A percentile compares a stretch with the other conserved stretches of the same genome.
phyloP scores from a whole-genome alignment of 2,113 vertebrate genomes.

The Illadopsis cleaveri region DNA sequence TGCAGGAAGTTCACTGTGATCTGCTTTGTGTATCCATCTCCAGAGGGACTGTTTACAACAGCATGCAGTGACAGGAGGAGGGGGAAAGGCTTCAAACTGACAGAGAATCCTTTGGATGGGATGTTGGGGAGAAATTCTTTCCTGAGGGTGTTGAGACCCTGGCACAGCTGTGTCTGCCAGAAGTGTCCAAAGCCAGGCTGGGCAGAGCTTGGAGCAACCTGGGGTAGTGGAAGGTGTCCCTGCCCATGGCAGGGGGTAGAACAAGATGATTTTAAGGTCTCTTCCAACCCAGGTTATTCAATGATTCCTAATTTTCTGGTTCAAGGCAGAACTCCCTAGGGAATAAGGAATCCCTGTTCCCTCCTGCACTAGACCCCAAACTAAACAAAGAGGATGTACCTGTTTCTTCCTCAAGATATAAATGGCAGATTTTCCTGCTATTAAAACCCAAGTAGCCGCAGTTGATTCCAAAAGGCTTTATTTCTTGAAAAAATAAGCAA shows the following conservation, averaged over 20 bases:
- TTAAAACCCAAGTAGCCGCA: not conserved
- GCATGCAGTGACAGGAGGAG: not conserved
- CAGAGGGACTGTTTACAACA: not conserved
- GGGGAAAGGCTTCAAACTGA: not conserved
- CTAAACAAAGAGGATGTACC: not conserved
- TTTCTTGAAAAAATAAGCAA: slow-evolving; percentile 60
- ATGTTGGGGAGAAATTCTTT: not conserved
- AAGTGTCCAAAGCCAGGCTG: not conserved
- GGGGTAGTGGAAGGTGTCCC: not conserved
- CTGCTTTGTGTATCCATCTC: not conserved
- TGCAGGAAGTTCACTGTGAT: not conserved
- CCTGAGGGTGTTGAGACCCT: not conserved
- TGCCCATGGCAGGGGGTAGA: not conserved
- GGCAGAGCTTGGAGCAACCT: not conserved
- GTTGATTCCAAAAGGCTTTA: slow-evolving; percentile 33
- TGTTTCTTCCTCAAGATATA: not conserved
- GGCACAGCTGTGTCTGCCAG: not conserved
- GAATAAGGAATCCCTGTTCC: too few relatives aligned
- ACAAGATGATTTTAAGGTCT: not conserved
- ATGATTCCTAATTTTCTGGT: not conserved
- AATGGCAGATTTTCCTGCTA: not conserved
- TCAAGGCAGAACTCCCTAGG: too few relatives aligned
- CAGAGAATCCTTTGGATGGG: not conserved
- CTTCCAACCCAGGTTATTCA: not conserved
- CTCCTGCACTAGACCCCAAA: not conserved